These are phyloP conservation scores for Clarias batrachus DNA, from an alignment of 2,113 vertebrate species.

Conservation along the genomic window DNA sequence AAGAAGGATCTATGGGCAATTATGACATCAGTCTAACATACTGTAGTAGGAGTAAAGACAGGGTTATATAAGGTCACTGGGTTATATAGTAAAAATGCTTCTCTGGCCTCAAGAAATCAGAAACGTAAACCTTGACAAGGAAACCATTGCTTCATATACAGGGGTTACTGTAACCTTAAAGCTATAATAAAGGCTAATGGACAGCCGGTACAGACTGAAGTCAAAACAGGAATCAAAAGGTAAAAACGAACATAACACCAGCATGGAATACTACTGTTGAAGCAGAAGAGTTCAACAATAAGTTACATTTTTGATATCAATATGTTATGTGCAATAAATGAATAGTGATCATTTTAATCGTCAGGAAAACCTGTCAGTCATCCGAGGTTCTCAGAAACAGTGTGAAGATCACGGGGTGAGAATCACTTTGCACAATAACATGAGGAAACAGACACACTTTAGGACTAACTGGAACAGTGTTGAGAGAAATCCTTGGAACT, in stretches of 20 bases:
- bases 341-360: not conserved
- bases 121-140: not conserved
- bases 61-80: not conserved
- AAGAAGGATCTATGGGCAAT: not conserved
- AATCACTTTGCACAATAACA: no score
- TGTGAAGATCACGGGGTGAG: no score
- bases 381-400: not conserved
- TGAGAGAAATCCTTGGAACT: not conserved
- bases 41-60: no score
- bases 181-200: not conserved
- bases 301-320: no score
- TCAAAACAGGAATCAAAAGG: no score
- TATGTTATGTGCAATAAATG: no score
- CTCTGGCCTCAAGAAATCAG: not conserved
- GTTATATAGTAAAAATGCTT: not conserved
- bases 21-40: no score
- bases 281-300: no score
- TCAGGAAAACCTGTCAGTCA: not conserved
- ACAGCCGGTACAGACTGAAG: no score
- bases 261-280: no score
- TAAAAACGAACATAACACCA: no score
- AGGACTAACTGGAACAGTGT: no score
- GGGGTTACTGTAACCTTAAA: not conserved
- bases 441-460: not conserved
- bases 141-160: not conserved